phyloP scores from a whole-genome alignment of 2,113 vertebrate genomes.

The Choloepus hoffmanni region DNA sequence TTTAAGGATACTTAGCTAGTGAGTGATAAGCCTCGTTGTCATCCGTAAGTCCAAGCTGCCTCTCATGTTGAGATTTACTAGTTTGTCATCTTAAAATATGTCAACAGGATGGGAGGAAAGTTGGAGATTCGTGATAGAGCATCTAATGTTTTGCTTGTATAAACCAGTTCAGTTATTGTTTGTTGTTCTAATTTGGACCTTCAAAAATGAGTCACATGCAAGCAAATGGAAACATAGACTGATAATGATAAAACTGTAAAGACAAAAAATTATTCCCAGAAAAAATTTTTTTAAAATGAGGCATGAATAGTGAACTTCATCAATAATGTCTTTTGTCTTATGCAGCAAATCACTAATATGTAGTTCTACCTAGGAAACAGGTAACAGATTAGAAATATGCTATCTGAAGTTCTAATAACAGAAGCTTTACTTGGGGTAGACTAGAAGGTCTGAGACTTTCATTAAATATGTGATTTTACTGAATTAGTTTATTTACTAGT shows the following conservation, averaged over 20 bases:
- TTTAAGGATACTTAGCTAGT: neutral
- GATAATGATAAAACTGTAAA: neutral
- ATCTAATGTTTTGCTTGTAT: neutral
- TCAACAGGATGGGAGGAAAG: neutral
- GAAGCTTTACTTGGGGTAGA: neutral
- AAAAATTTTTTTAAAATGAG: neutral
- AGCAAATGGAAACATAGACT: neutral
- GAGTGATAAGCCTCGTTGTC: neutral
- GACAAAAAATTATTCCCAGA: neutral
- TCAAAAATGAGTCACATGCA: neutral
- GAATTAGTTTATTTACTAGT: neutral
- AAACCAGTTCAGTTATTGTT: neutral
- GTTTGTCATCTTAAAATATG: conserved; percentile 4
- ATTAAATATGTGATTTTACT: neutral
- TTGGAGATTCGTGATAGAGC: neutral
- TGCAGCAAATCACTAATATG: neutral
- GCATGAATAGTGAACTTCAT: neutral
- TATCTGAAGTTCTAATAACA: neutral
- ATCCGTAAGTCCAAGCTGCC: neutral
- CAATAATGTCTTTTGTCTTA: neutral
- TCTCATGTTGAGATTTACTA: neutral
- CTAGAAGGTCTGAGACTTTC: neutral
- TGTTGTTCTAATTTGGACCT: neutral
- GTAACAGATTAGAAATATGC: neutral
- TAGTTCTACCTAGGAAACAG: neutral